Evolutionary conservation across 2,797 vertebrate species (phyloP).

Genomic region (Premnoplex brunnescens): DNA sequence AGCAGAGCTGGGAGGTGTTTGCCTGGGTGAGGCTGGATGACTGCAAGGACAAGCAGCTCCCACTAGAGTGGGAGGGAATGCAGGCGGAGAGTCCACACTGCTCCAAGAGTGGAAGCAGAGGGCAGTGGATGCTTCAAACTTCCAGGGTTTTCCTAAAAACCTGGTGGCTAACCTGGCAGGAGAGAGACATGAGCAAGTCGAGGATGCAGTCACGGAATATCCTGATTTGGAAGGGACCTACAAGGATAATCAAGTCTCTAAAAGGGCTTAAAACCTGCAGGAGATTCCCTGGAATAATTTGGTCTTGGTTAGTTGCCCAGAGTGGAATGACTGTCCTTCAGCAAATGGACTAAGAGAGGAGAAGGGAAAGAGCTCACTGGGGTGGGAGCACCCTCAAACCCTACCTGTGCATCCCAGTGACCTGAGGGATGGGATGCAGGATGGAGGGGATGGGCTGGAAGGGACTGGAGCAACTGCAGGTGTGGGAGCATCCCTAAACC

Average conservation of each 20-base stretch:
- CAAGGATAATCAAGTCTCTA: not conserved
- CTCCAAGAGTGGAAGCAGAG: not conserved
- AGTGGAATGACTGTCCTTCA: not conserved
- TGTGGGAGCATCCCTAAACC: not conserved
- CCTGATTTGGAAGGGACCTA: not conserved
- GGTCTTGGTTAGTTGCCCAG: not conserved
- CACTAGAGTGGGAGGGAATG: rapidly evolving
- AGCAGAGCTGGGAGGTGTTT: not conserved
- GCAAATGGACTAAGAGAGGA: not conserved
- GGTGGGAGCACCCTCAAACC: not conserved
- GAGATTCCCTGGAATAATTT: not conserved
- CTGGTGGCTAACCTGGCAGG: not conserved
- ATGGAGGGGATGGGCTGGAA: not conserved
- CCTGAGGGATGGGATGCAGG: too few relatives aligned
- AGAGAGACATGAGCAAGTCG: not conserved
- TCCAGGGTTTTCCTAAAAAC: not conserved
- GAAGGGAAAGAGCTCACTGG: not conserved
- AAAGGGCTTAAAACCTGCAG: not conserved
- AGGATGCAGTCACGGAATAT: not conserved
- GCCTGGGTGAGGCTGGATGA: not conserved
- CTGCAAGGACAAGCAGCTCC: not conserved
- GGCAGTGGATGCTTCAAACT: not conserved
- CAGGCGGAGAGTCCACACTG: not conserved
- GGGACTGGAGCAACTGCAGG: too few relatives aligned
- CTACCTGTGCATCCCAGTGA: not conserved